These are phyloP conservation scores for Pissodes strobi DNA, from an alignment of 1,140 invertebrate genomes.

Conservation along the genomic window DNA sequence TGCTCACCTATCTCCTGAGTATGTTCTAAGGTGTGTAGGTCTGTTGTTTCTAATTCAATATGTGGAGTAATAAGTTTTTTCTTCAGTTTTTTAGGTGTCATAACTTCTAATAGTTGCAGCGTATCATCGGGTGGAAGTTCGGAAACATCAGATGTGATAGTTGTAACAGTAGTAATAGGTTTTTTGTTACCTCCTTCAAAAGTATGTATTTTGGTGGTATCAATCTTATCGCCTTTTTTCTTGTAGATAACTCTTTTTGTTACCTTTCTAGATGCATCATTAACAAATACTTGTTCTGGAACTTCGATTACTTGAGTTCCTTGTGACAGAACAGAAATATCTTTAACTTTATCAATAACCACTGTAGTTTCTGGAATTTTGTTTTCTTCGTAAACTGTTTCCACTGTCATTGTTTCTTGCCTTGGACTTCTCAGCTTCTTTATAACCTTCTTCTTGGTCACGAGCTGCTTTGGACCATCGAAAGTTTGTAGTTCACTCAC, in stretches of 20 bases:
- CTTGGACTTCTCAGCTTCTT: conserved; percentile 47
- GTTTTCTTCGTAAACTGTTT: conserved; percentile 52
- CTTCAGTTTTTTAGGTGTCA: conserved; percentile 25
- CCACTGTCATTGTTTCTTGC: conserved; percentile 47
- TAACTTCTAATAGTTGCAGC: conserved; percentile 6
- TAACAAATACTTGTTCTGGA: conserved; percentile 55
- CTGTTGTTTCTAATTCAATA: conserved; percentile 37
- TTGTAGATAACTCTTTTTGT: conserved; percentile 53
- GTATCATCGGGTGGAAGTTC: conserved; percentile 24
- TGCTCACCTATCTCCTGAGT: conserved; percentile 43
- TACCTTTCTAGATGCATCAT: conserved; percentile 48
- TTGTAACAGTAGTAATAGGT: conserved; percentile 50
- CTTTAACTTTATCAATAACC: conserved; percentile 29
- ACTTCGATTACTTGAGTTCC: conserved; percentile 38
- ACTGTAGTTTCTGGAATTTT: conserved; percentile 53
- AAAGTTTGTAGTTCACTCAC: conserved; percentile 56
- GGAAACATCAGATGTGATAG: conserved; percentile 7
- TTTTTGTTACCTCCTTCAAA: conserved; percentile 50
- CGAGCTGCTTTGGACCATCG: conserved; percentile 54
- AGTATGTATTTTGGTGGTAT: conserved; percentile 50
- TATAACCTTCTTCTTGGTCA: conserved; percentile 51
- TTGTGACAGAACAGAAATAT: conserved; percentile 44
- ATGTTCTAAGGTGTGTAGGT: conserved; percentile 42
- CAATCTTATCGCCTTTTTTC: conserved; percentile 46
- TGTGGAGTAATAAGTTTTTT: conserved; percentile 17